Evolutionary conservation across 2,888 invertebrate species (phyloP), one percentile per base, ranked within the genome.

Genomic region (Hyposoter didymator): DNA sequence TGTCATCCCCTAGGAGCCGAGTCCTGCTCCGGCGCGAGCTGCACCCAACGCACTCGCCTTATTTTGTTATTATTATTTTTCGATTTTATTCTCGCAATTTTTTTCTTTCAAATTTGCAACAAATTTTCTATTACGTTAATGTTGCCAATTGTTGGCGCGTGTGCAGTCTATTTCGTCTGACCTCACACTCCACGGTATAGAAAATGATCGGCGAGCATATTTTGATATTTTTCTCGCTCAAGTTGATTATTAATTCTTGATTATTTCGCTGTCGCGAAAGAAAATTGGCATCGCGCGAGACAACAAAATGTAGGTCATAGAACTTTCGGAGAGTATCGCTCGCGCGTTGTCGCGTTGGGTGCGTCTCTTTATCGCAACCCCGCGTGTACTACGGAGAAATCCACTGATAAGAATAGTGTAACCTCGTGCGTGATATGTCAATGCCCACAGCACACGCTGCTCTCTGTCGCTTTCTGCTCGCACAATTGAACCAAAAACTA

Each of bases 1-100:
- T 90, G 90, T 92, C 92, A 92, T 90, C 74, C 64, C 66, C 28
- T 80, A 49, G 28, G 17, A n/a, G n/a, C n/a, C n/a, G n/a, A n/a
- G n/a, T n/a, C n/a, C n/a, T n/a, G 32, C 0, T 4, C 43, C 12
- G 43, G 67, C 39, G 89, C 88, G 49, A 85, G 87, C 91, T 91
- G 89, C 91, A 91, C 89, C 90, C 91, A 39, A 49, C 45, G 64
- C 45, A 28, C 84, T 64, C 67, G 52, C n/a, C 74, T 79, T 70
- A 0, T 59, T 3, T 22, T 22, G 8, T 32, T 22, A 49, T 22
- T 22, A 69, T 78, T 43, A 6, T 12, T 19, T 19, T n/a, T 59
- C 8, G 7, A 59, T 59, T 19, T 2, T 59, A 22, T 22, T 59
- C 14, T 10, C 22, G 4, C 19, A n/a, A n/a, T n/a, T 59, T 10